Evolutionary conservation across 2,888 invertebrate species (phyloP), one percentile per base, ranked within the genome.

Genomic region (Rotaria magnacalcarata): DNA sequence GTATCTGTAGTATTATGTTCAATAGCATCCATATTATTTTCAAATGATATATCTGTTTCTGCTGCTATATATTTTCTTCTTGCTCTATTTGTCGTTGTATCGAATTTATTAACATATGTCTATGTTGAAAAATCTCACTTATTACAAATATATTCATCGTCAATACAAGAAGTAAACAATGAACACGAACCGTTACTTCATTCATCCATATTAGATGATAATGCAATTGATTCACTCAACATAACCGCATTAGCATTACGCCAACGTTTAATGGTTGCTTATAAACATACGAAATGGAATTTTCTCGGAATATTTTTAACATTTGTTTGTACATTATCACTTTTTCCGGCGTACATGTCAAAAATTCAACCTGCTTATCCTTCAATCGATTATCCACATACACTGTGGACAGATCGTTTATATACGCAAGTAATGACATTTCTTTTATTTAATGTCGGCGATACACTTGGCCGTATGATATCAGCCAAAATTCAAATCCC

Each of bases 391-490:
- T 47, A 43, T 80, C 43, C 75, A 6, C 19, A 80, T 80, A 34
- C 67, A 67, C 43, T 80, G 8, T 80, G 75, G 75, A 80, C 43
- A 3, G 75, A 80, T 21, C 75, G 75, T 47, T 47, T 80, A 14
- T 80, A 80, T 80, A 21, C 75, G 24, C 75, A 80, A 47, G 75
- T 80, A 2, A 47, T 80, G 75, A 80, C 75, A 80, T 80, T 80
- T 43, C 43, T 80, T 2, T 47, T 80, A 43, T 80, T 80, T n/a
- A 80, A 80, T 47, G 47, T 80, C 7, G 75, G 75, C 41, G 75
- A 80, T 80, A 47, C 75, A 80, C 75, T 80, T 24, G 75, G 75
- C 24, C 75, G 75, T 21, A 80, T 80, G 21, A 47, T 80, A 80
- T 80, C 75, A 80, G 24, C 47, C 2, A 80, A 80, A 80, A 43